Evolutionary conservation across 2,113 vertebrate species (phyloP), one percentile per base, ranked within the genome.

Genomic region (Nycticebus coucang): DNA sequence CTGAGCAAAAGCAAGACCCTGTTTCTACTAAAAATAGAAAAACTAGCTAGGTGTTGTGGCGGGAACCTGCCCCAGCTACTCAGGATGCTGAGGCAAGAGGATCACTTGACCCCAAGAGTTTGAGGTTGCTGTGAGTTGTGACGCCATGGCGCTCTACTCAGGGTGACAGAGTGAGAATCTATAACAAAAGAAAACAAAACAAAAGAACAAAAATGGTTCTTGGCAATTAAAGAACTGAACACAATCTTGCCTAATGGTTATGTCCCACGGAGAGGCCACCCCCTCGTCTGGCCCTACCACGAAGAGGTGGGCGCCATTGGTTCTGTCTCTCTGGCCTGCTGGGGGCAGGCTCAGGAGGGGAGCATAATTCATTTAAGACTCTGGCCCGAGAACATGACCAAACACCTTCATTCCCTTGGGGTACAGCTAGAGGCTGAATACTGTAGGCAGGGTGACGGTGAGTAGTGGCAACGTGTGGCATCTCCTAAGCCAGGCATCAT

Each of bases 401-500:
- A 45, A 45, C 33, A n/a, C 35, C 37, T 57, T 64, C 18, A 21
- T 79, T 66, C 33, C 35, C 64, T 50, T 50, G 78, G 1, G 7
- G 4, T 53, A 22, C 21, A 82, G 14, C 19, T 13, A 86, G 26
- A 77, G 41, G 14, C 26, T 24, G 35, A 57, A 6, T 1, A 2
- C 17, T 59, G 5, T 15, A 14, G 0, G 2, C 17, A 19, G 4
- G 1, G 0, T 55, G 15, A 50, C 45, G 1, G 45, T 50, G 45
- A 50, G 45, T 50, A 50, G 45, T 50, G 45, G 45, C 45, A 50
- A 50, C 7, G 8, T 10, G 45, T 50, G 41, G 4, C 15, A 21
- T 3, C 57, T 45, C 81, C 26, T 1, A 2, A 72, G 55, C 26
- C 37, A 53, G 37, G 30, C 22, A 17, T 15, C 24, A 4, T 9